Percentiles rank a stretch among this genome's conserved stretches.
Conservation (phyloP, 1,140 invertebrate genomes). For the Drosophila rufa region DNA sequence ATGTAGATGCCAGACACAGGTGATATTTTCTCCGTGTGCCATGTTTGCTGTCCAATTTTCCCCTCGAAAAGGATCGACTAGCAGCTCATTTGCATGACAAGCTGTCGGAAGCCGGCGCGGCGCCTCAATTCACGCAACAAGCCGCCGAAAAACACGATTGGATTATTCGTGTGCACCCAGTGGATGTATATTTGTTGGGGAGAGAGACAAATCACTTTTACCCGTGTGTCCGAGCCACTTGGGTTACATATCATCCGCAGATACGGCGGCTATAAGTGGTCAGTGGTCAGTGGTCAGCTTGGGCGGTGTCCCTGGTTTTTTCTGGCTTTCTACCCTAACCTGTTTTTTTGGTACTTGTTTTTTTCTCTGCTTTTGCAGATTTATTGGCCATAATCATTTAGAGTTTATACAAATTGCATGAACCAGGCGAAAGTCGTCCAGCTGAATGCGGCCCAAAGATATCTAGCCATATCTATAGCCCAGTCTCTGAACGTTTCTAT, state of each 20-base stretch:
- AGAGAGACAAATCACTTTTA: conserved; percentile 65
- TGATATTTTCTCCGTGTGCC: conserved; percentile 20
- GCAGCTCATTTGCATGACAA: conserved; percentile 72
- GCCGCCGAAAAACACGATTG: conserved; percentile 51
- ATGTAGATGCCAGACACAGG: conserved; percentile 5
- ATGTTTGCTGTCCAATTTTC: conserved; percentile 41
- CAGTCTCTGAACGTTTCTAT: conserved; percentile 25
- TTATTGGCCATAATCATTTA: conserved; percentile 78
- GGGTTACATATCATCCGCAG: conserved; percentile 62
- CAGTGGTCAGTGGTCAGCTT: conserved; percentile 24
- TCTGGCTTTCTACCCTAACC: conserved; percentile 76
- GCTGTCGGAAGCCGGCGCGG: conserved; percentile 66
- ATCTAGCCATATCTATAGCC: conserved; percentile 23
- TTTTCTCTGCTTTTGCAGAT: conserved; percentile 43
- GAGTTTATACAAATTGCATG: conserved; percentile 69
- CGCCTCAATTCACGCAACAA: conserved; percentile 69
- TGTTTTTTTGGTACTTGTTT: conserved; percentile 53
- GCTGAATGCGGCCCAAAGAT: conserved; percentile 46
- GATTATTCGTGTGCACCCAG: conserved; percentile 13
- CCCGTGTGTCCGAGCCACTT: conserved; percentile 46
- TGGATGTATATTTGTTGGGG: conserved; percentile 39
- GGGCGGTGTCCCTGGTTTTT: conserved; percentile 64
- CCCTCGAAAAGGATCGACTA: conserved; percentile 47
- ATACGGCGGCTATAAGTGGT: conserved; percentile 13
- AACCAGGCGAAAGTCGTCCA: conserved; percentile 69